Base-by-base conservation (phyloP, 2,888 invertebrate genomes). In the Macrophya annulata region DNA sequence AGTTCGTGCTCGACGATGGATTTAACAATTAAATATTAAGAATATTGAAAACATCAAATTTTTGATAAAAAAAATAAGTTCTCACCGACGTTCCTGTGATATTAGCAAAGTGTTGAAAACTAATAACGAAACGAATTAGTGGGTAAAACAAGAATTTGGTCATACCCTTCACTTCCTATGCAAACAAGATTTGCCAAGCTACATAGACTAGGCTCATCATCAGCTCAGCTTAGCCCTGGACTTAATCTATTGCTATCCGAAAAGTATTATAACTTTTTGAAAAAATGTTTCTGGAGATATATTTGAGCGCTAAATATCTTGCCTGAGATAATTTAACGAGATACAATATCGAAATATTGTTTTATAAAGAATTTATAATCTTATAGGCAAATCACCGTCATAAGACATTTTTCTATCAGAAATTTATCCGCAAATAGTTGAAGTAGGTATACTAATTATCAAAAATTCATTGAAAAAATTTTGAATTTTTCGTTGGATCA, bases 181-280 rank as follows among this genome's bases (percentile, higher is more conserved):
- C 17, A 62, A 1, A 40, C 59, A 79, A 79, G 55, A 62, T 10
- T 9, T 59, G 62, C 55, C 48, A 79, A 59, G 51, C 48, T 59
- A 21, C 15, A 12, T 40, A 62, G 17, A 12, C 43, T 40, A 1
- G 59, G n/a, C 37, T 25, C 10, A 59, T 10, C 31, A 31, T 12
- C 25, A 76, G 72, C 31, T 31, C 55, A 43, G 21, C 62, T 79
- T 43, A 21, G 40, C 21, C 40, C 79, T 62, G 59, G 79, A 79
- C 21, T 51, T 77, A 17, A 55, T 15, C 81, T 43, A 43, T 81
- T 81, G 43, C 62, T 45, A 79, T 17, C 79, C 79, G 59, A 12
- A 21, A 59, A 59, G 21, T 40, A 79, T 25, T 25, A 25, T 17
- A 5, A 55, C n/a, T 5, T 48, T 48, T 48, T 0, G 1, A 55